These are phyloP conservation scores for Apotomis turbidana DNA, from an alignment of 2,888 invertebrate genomes.

Conservation along the genomic window DNA sequence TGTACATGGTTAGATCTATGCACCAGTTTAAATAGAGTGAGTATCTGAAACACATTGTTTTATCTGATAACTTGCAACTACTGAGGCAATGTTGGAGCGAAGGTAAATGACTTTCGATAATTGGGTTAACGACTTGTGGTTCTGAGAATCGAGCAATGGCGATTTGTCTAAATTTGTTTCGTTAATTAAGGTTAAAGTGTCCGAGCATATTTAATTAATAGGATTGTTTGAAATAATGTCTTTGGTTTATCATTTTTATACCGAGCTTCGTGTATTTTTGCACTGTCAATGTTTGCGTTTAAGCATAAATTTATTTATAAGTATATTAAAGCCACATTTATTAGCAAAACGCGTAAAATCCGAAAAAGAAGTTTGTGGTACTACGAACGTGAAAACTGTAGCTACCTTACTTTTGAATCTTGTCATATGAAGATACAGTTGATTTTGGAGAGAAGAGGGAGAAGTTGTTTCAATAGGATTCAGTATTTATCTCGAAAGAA, in stretches of 20 bases:
- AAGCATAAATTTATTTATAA: too few relatives aligned
- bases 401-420: too few relatives aligned
- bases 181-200: background rate
- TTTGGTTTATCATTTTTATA: background rate
- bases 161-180: conserved; percentile 13
- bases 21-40: conserved; percentile 28
- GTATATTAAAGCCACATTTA: too few relatives aligned
- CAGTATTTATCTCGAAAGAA: too few relatives aligned
- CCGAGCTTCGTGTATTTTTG: background rate
- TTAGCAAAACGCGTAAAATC: too few relatives aligned
- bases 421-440: too few relatives aligned
- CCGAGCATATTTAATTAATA: background rate
- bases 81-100: conserved; percentile 16
- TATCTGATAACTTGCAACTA: conserved; percentile 22
- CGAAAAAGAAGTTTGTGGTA: too few relatives aligned
- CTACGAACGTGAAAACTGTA: too few relatives aligned
- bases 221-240: too few relatives aligned
- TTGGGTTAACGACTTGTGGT: conserved; percentile 32
- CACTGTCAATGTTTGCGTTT: too few relatives aligned
- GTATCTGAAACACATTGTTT: conserved; percentile 23
- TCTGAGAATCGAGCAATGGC: conserved; percentile 18
- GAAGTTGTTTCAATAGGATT: too few relatives aligned
- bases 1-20: conserved; percentile 14
- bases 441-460: too few relatives aligned
- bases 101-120: conserved; percentile 24